These are phyloP conservation scores for Catharus fuscescens DNA, from an alignment of 2,113 vertebrate species.

Conservation along the genomic window DNA sequence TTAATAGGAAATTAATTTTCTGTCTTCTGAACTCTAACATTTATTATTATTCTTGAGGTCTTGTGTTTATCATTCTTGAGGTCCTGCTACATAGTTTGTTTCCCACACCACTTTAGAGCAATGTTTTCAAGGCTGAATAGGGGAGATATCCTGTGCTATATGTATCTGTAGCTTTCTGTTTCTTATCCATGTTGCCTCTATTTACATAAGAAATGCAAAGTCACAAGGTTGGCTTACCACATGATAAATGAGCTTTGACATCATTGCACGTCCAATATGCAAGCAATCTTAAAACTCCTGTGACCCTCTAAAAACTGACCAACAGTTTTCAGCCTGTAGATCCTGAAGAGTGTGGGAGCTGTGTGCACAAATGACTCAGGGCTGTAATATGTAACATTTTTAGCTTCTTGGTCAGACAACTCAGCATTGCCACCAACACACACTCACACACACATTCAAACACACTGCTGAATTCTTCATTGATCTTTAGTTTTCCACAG, in stretches of 20 bases:
- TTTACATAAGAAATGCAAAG: background rate
- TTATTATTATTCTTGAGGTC: background rate
- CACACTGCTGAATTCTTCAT: background rate
- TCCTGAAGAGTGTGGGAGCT: background rate
- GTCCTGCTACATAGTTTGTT: background rate
- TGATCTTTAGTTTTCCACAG: background rate
- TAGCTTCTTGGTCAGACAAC: background rate
- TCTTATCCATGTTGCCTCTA: background rate
- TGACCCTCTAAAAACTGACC: background rate
- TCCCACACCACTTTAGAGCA: accelerated
- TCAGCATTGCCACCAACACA: background rate
- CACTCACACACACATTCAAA: too few relatives aligned
- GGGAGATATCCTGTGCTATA: background rate
- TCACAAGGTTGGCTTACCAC: background rate
- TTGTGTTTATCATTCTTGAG: background rate
- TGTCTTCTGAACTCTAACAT: background rate
- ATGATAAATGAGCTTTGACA: background rate
- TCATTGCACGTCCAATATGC: background rate
- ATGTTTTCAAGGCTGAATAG: background rate
- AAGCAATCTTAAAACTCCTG: background rate
- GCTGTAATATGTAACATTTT: background rate
- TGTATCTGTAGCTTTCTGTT: background rate
- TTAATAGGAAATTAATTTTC: background rate
- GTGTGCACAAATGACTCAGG: background rate
- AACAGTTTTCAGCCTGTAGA: background rate